Base-by-base conservation (phyloP, 2,113 vertebrate species). In the Hyla sarda region DNA sequence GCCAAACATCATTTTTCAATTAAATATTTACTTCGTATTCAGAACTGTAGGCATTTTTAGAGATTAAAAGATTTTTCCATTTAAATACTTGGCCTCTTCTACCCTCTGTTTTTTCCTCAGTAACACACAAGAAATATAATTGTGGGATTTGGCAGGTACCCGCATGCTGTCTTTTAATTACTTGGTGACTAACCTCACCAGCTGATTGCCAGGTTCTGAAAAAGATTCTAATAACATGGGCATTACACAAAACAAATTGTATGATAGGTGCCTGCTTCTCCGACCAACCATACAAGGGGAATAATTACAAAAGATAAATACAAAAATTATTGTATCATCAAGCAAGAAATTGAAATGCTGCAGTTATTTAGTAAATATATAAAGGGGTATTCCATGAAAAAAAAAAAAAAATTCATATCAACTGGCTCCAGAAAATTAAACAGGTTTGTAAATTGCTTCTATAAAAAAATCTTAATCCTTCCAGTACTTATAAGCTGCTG, bases 161-260 rank as follows among this genome's bases (percentile, higher is more conserved):
- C 94, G 96, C 96, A 95, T 52, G 96, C 89, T 94, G 47, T 90
- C 88, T 91, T 93, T 96, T 96, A 95, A 97, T 97, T 95, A 96
- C 76, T 92, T 87, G 89, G 90, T 90, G 91, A 93, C 90, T 92
- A 92, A 91, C 37, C 83, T 82, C 87, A 92, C 88, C 83, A 94
- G 92, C 88, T 2, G 86, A 93, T 91, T 94, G 94, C 88, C 93
- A 93, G 93, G 87, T 89, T 93, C 93, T 90, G 92, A 92, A 94
- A 93, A 92, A 89, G 91, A 92, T 92, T 91, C 93, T 92, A 93
- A 95, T 94, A 94, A 94, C 92, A 93, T 88, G 90, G 88, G 88
- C 87, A 92, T 89, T 93, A 87, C 90, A 88, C 88, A 83, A 52
- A 92, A 92, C 90, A 89, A 90, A 94, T 90, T 88, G 88, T 88